These are phyloP conservation scores for Laticauda laticaudata DNA, from an alignment of 2,113 vertebrate species.

Conservation along the genomic window DNA sequence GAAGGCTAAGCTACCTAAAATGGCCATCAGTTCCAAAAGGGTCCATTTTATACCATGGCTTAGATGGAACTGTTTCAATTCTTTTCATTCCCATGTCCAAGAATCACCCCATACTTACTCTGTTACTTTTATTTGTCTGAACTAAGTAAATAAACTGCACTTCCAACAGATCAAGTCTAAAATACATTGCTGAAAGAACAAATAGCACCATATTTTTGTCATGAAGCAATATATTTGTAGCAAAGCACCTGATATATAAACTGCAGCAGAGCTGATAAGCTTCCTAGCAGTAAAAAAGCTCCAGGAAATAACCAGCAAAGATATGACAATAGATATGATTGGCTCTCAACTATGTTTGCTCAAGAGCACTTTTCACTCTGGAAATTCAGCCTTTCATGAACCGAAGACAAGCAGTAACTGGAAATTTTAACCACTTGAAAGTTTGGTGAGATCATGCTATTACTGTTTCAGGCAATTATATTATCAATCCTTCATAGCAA, in stretches of 20 bases:
- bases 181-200: not conserved
- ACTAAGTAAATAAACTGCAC: not conserved
- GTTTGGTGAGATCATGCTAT: not conserved
- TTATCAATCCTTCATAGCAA: not conserved
- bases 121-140: not conserved
- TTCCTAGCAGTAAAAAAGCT: not conserved
- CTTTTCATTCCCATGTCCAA: not conserved
- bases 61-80: not conserved
- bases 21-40: not conserved
- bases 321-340: not conserved
- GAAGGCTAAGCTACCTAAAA: not conserved
- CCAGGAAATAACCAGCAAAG: not conserved
- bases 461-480: not conserved
- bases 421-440: not conserved
- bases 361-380: not conserved
- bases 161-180: not conserved
- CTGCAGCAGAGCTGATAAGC: not conserved
- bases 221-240: not conserved
- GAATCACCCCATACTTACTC: not conserved
- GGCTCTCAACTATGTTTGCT: not conserved
- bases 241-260: not conserved
- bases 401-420: not conserved
- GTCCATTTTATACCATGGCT: not conserved
- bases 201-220: not conserved
- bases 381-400: not conserved